Percentiles rank a stretch among this genome's conserved stretches.
phyloP scores from a whole-genome alignment of 2,888 invertebrate species.

The Acrobasis suavella region DNA sequence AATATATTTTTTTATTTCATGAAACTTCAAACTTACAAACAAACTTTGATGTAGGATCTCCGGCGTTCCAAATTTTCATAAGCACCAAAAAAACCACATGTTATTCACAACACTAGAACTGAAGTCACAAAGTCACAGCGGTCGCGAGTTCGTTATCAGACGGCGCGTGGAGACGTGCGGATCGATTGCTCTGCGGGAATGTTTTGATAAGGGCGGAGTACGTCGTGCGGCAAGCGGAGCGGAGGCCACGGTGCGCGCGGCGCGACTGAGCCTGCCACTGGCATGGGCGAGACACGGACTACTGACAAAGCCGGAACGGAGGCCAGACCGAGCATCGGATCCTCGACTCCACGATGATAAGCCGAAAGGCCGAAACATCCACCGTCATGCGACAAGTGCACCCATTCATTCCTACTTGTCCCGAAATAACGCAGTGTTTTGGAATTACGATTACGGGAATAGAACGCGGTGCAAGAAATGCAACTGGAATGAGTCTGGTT shows the following conservation, averaged over 20 bases:
- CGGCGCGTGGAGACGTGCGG: constrained; percentile 61
- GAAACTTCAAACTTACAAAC: constrained; percentile 26
- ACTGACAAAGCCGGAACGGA: not conserved
- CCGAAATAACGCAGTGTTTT: constrained; percentile 39
- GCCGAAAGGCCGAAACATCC: constrained; percentile 42
- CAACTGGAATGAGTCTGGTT: not conserved
- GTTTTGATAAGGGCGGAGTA: constrained; percentile 63
- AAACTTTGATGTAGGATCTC: constrained; percentile 23
- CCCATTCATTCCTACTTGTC: constrained; percentile 57
- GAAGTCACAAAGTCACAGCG: constrained; percentile 64
- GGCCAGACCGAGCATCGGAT: constrained; percentile 6
- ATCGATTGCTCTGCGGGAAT: constrained; percentile 73
- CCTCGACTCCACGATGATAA: constrained; percentile 40
- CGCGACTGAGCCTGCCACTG: constrained; percentile 54
- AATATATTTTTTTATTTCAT: not conserved
- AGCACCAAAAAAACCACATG: constrained; percentile 47
- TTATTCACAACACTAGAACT: constrained; percentile 62
- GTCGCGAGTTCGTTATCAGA: constrained; percentile 58
- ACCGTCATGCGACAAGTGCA: constrained; percentile 59
- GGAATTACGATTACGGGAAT: constrained; percentile 10
- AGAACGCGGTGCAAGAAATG: not conserved
- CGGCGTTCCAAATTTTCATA: constrained; percentile 28
- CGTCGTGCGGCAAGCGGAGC: constrained; percentile 38
- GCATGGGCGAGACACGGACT: constrained; percentile 8
- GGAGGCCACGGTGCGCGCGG: constrained; percentile 63